Evolutionary conservation across 2,888 invertebrate species (phyloP).

Genomic region (Tachina fera): DNA sequence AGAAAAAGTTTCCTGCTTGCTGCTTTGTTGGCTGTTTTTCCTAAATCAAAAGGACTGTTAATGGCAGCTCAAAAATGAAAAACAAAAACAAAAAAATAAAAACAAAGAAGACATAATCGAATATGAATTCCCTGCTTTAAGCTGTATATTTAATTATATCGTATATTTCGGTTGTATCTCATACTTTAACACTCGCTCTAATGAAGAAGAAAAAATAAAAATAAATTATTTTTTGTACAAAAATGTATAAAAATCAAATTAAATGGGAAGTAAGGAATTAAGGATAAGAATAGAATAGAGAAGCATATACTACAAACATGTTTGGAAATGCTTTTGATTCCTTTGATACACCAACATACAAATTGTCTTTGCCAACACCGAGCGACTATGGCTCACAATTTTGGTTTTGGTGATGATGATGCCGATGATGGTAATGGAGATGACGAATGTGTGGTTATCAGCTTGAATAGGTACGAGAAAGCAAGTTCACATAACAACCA

Average conservation of each 20-base stretch:
- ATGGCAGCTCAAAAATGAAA: slow-evolving; percentile 65
- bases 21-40: background rate
- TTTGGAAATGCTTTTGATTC: slow-evolving; percentile 34
- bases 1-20: slow-evolving; percentile 37
- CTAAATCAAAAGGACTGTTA: slow-evolving; percentile 61
- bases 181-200: slow-evolving; percentile 31
- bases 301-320: background rate
- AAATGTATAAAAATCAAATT: slow-evolving; percentile 7
- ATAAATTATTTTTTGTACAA: background rate
- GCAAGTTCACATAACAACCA: slow-evolving; percentile 46
- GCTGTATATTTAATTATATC: slow-evolving; percentile 57
- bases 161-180: slow-evolving; percentile 24
- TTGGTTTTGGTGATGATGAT: background rate
- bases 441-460: slow-evolving; percentile 73
- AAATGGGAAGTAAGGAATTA: background rate
- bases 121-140: slow-evolving; percentile 44
- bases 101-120: background rate
- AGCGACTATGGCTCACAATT: too few species aligned
- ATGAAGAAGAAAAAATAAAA: slow-evolving; percentile 24
- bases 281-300: background rate
- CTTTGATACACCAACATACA: slow-evolving; percentile 4
- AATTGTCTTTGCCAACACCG: too few species aligned
- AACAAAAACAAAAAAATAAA: background rate
- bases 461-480: slow-evolving; percentile 49
- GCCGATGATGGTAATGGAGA: slow-evolving; percentile 22